Evolutionary conservation across 2,113 vertebrate species (phyloP), one percentile per base, ranked within the genome.

Genomic region (Suricata suricatta): DNA sequence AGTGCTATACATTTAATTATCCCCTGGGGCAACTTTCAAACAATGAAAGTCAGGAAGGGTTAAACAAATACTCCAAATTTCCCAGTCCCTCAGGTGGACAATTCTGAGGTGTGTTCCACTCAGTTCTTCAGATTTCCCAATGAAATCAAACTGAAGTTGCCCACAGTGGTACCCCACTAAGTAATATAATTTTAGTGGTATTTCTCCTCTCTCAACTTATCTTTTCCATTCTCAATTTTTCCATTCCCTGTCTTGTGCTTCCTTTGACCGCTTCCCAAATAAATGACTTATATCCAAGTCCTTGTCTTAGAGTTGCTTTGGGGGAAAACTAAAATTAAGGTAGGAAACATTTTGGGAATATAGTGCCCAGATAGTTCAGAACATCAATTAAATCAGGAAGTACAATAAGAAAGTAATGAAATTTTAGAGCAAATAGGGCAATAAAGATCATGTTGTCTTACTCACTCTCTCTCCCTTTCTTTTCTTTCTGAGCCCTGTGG

Each of bases 301-400:
- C 33, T 69, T 74, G 74, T 50, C 47, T 76, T 91, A 87, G 8
- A 93, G 68, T 63, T 69, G 38, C n/a, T 88, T 66, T 92, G 21
- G 16, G 72, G 50, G 10, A 47, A 47, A 94, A 96, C 33, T 90
- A 92, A 83, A 89, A 90, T 54, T 80, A 86, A 88, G 38, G 21
- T 72, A 69, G 33, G 29, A 31, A 69, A 63, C n/a, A 77, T 41
- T 82, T 50, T 9, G 5, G 33, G 41, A 69, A 88, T 27, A 7
- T 29, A 63, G 27, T 21, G 15, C 7, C 23, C 15, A 71, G 23
- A 38, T 68, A 29, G 52, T 79, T 66, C 19, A 64, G 52, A 66
- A 88, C 10, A 57, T 47, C 23, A 82, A 33, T 31, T 63, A 88
- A 60, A 77, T 1, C 27, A 77, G 38, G 57, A 68, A 29, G 12